Conservation (phyloP, 2,797 vertebrate species). For the Sebastes vulpes region DNA sequence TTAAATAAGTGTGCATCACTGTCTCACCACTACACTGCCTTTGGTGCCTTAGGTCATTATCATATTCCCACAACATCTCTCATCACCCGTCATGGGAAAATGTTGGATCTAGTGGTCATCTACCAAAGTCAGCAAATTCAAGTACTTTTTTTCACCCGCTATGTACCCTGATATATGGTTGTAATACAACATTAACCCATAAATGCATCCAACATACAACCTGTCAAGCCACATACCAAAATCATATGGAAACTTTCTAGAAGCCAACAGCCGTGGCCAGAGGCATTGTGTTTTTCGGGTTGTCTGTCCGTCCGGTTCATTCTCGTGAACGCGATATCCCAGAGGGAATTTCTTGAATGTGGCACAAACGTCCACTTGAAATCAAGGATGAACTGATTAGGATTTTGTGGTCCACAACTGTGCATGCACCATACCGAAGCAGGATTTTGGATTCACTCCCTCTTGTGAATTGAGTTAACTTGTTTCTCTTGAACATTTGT, state of each 20-base stretch:
- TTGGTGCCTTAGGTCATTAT: conserved; percentile 41
- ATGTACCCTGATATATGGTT: neutral
- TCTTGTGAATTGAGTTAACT: neutral
- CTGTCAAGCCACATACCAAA: neutral
- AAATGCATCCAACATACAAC: neutral
- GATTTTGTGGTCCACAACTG: neutral
- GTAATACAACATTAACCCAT: neutral
- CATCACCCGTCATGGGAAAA: conserved; percentile 10
- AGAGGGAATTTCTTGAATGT: too few relatives aligned
- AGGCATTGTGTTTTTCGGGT: too few relatives aligned
- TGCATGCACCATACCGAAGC: neutral
- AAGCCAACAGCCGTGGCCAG: too few relatives aligned
- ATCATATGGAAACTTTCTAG: neutral
- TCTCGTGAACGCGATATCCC: too few relatives aligned
- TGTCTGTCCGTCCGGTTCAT: too few relatives aligned
- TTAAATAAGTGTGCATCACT: conserved; percentile 41
- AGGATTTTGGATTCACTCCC: neutral
- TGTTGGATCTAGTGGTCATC: neutral
- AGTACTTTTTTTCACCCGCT: neutral
- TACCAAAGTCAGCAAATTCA: conserved; percentile 18
- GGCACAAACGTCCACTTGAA: neutral
- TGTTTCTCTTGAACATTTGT: neutral
- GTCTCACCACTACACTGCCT: conserved; percentile 30
- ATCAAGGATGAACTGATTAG: neutral
- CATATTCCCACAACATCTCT: conserved; percentile 34